Base-by-base conservation (phyloP, 1,140 invertebrate species). In the Drosophila ananassae region DNA sequence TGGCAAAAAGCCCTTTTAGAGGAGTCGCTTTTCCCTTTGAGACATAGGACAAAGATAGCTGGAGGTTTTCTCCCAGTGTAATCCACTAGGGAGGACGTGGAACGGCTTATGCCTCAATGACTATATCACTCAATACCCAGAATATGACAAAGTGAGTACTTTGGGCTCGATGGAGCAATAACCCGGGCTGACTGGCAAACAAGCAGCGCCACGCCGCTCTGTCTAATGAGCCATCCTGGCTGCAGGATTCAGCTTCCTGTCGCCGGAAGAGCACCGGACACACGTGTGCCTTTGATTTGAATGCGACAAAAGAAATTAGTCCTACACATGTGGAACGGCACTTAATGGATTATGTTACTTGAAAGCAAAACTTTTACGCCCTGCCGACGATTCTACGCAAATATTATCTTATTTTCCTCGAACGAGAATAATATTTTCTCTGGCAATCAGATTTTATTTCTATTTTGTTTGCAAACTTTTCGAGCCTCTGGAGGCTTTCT, bases 121-220 rank as follows among this genome's bases (percentile, higher is more conserved):
- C 82, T 81, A 47, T 87, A 85, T 81, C 68, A 74, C 59, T 80
- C 46, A 56, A 73, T 74, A 41, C 47, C 34, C 48, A 55, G 37
- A 75, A 75, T 75, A 75, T 75, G 75, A 76, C 64, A 63, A 55
- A 64, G 56, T 56, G 73, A 77, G 79, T 77, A 77, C 77, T 81
- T 44, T 73, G 46, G 34, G 51, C 57, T 68, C 44, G 73, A 84
- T 84, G 69, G 82, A 84, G 81, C 59, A 77, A 84, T 81, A 84
- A 87, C 44, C 67, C 51, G 71, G 52, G 62, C 25, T 28, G 25
- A 28, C 67, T 30, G 46, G 34, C 63, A 68, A 50, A 51, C 66
- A 72, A 44, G 64, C n/a, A 44, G 25, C 41, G 6, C 41, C 41
- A 44, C 13, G 41, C 44, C 47, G 22, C 32, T 55, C 54, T 39